Base-by-base conservation (phyloP, 2,797 vertebrate species). In the Pelodytes ibericus region DNA sequence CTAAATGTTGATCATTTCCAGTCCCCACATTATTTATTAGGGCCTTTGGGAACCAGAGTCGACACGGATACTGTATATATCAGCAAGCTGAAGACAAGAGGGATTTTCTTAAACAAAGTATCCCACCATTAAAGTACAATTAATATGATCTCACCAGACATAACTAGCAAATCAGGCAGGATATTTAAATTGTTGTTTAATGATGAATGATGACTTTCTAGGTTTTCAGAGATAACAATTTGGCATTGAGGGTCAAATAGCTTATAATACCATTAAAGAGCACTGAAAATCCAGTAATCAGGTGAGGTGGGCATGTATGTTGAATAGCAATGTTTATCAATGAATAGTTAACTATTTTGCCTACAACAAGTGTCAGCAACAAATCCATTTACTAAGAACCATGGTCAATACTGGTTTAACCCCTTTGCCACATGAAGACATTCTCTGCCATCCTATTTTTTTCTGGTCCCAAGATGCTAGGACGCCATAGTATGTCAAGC, bases 41-140 rank as follows among this genome's bases (percentile, higher is more conserved):
- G 41, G 31, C 57, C 63, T 60, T n/a, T 61, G 73, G 59, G 73
- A 68, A 63, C 44, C 26, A 70, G n/a, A 57, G 60, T 57, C 60
- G 25, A 72, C 61, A 49, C 27, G 61, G 51, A 72, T 44, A 51
- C 22, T 66, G 68, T 77, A 49, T 66, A 71, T 72, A 68, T 77
- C 75, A 77, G 68, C 75, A 77, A 65, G 72, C 60, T 31, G 62
- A 33, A 62, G 61, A 57, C 75, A 71, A 71, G 20, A 53, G 36
- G 66, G 29, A 64, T 51, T 77, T 64, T 71, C 47, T 77, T 64
- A 64, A 77, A 71, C 60, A 77, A 65, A 71, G 72, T 77, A 71
- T 65, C 51, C 51, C 41, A 27, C 75, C 69, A 77, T 77, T 77
- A 77, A 77, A 77, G 60, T 66, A 71, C 75, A 72, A 77, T 77